Evolutionary conservation across 2,888 invertebrate species (phyloP), one percentile per base, ranked within the genome.

Genomic region (Polydesmus complanatus): DNA sequence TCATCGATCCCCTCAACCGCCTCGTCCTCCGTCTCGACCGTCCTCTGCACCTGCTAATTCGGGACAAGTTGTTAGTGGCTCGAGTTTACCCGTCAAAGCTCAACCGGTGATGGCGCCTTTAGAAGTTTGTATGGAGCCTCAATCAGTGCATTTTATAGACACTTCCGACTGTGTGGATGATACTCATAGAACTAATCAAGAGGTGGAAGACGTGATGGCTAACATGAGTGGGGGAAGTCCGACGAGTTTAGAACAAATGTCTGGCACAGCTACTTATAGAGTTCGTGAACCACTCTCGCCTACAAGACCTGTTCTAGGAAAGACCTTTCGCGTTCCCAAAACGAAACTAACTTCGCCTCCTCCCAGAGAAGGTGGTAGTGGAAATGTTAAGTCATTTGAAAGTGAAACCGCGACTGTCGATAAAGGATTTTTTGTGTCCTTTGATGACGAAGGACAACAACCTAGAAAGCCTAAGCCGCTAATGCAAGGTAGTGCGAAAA

Each of bases 81-180:
- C 60, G n/a, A 61, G 64, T 73, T 80, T 54, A 75, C 64, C 72
- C 62, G 67, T 74, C 63, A 66, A 76, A 54, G 82, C 81, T 64
- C 79, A 81, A 11, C 80, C 83, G 1, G 78, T 83, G 54, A 82
- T 83, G 52, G 80, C 82, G 18, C 84, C 83, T 27, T 81, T 84
- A 60, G 82, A 82, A 23, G 89, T 88, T 71, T 89, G 89, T 71
- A 91, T 92, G 90, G 90, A 89, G 69, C 91, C 92, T 0, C 92
- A 92, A 73, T 90, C 87, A 76, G 91, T 92, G 69, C 91, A 90
- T 60, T 92, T 92, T 71, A 90, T 91, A 67, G 90, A 89, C 51
- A 60, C 61, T 27, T 27, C 56, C 54, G 22, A 58, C 57, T 21
- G 62, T 52, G 11, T 58, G 25, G 21, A 21, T 21, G 47, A 47